These are phyloP conservation scores for Polydrusus pterygomalis DNA, from an alignment of 2,888 invertebrate species.

Conservation along the genomic window DNA sequence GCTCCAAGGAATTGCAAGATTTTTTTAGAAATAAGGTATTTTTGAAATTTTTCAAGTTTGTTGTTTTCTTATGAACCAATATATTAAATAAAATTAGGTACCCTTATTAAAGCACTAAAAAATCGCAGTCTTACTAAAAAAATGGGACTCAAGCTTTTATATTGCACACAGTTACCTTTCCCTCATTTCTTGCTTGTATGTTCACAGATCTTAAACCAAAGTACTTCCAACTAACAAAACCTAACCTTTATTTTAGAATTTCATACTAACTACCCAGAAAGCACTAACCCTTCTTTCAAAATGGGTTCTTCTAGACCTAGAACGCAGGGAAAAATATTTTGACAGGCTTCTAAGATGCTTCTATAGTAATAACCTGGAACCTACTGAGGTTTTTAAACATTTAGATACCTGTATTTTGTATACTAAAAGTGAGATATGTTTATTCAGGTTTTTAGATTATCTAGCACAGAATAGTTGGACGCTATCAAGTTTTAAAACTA, in stretches of 20 bases:
- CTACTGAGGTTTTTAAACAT: conserved; percentile 74
- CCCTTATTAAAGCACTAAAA: too few relatives aligned
- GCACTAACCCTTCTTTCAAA: conserved; percentile 73
- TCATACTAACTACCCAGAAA: conserved; percentile 69
- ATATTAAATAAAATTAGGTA: too few relatives aligned
- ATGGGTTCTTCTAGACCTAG: conserved; percentile 74
- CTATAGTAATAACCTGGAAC: conserved; percentile 72
- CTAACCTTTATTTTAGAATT: conserved; percentile 63
- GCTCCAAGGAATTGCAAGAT: conserved; percentile 72
- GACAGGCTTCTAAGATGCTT: conserved; percentile 74
- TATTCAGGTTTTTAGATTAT: conserved; percentile 74
- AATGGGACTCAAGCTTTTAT: too few relatives aligned
- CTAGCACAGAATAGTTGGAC: conserved; percentile 73
- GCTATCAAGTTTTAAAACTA: conserved; percentile 72
- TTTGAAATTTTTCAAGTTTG: background rate
- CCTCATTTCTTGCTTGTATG: too few relatives aligned
- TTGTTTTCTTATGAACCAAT: too few relatives aligned
- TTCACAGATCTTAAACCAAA: too few relatives aligned
- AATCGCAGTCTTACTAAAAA: too few relatives aligned
- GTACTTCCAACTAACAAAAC: conserved; percentile 19
- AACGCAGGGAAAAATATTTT: conserved; percentile 75
- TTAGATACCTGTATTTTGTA: conserved; percentile 76
- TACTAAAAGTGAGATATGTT: conserved; percentile 75
- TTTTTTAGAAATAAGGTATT: conserved; percentile 75
- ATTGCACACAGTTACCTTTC: too few relatives aligned